Base-by-base conservation (phyloP, 2,888 invertebrate species). In the Pinctada fucata region DNA sequence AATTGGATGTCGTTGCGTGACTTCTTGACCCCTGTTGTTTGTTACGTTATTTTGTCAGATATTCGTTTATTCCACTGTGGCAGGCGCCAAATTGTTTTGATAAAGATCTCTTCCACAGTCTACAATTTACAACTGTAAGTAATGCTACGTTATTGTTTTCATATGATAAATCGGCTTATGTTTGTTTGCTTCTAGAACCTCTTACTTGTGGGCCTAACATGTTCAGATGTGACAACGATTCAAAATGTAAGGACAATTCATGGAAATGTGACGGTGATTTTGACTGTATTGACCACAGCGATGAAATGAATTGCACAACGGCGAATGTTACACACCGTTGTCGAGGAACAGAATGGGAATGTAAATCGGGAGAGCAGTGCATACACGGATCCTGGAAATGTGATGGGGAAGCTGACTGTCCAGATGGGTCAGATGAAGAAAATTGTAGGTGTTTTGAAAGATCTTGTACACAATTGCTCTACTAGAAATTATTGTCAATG, bases 241-340 rank as follows among this genome's bases (percentile, higher is more conserved):
- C 95, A 83, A 95, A 95, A 82, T 97, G 97, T 93, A 96, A 97
- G 81, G 94, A 95, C 4, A 94, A 94, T 6, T 94, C 94, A 87
- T 97, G 97, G 97, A 93, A 94, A 45, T 97, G 97, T 92, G 97
- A 97, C 91, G 96, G 97, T 0, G 97, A 97, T 88, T 94, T 93
- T 74, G 97, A 88, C 69, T 88, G 88, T 80, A 63, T 80, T 6
- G 88, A 89, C 74, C 72, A 77, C 8, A 81, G 84, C 63, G 89
- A 89, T 78, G 89, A 89, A 77, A 31, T 64, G 6, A 72, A 80
- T 50, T 88, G 88, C 76, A 31, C 68, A 10, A 51, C 69, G 72
- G 31, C 31, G 31, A 49, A 45, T 3, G 51, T 48, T 50, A 6
- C 63, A 16, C 48, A 63, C 3, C 31, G 31, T 31, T 70, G 64